A percentile compares a stretch with the other conserved stretches of the same genome.
These are phyloP conservation scores for Dreissena rostriformis DNA, from an alignment of 1,140 invertebrate species.

Conservation along the genomic window DNA sequence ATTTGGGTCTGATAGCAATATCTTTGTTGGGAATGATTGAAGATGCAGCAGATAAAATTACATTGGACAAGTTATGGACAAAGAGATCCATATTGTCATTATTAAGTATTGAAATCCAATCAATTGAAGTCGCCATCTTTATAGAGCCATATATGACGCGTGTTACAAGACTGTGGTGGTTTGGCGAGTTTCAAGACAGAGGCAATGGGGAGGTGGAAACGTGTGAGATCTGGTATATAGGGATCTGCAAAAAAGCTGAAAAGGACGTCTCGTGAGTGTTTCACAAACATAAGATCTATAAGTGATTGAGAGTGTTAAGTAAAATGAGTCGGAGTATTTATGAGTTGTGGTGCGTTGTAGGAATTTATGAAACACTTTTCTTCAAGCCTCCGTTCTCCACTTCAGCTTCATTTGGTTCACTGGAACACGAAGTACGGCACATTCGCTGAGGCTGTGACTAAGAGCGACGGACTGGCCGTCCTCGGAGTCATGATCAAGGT, in stretches of 20 bases:
- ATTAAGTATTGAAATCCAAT: slow-evolving; percentile 1
- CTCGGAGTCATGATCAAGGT: slow-evolving; percentile 88
- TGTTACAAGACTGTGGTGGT: background rate
- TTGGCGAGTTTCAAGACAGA: slow-evolving; percentile 4
- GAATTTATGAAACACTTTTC: too few species aligned
- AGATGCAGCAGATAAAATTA: slow-evolving; percentile 12
- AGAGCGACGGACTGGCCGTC: slow-evolving; percentile 86
- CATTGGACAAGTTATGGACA: slow-evolving; percentile 4
- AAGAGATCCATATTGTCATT: background rate
- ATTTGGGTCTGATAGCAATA: slow-evolving; percentile 32
- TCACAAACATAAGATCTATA: slow-evolving; percentile 22
- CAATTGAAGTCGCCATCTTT: slow-evolving; percentile 6
- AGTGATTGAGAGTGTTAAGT: background rate
- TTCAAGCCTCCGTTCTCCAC: too few species aligned
- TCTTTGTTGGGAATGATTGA: slow-evolving; percentile 41
- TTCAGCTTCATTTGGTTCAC: slow-evolving; percentile 70
- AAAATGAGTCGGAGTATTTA: background rate
- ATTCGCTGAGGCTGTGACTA: slow-evolving; percentile 83
- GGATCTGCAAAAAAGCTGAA: slow-evolving; percentile 9
- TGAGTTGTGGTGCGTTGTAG: slow-evolving; percentile 4
- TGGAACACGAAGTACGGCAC: slow-evolving; percentile 66
- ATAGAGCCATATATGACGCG: too few species aligned
- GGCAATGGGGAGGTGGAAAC: slow-evolving; percentile 27
- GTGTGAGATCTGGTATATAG: slow-evolving; percentile 1
- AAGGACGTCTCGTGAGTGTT: slow-evolving; percentile 2